phyloP scores from a whole-genome alignment of 2,113 vertebrate genomes.

The Fulmarus glacialis region DNA sequence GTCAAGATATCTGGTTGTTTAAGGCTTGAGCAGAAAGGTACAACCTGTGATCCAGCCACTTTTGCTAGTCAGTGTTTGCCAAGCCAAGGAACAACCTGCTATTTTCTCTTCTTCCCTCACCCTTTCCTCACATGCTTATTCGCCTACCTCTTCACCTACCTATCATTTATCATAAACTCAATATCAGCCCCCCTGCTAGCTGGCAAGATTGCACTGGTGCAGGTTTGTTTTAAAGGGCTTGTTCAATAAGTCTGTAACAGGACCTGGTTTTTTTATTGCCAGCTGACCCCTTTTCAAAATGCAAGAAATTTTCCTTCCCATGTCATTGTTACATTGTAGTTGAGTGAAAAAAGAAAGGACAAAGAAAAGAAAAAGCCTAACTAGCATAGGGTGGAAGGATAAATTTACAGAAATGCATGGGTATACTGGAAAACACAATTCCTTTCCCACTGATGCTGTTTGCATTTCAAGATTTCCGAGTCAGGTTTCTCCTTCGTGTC shows the following conservation, averaged over 20 bases:
- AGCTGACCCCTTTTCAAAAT: neutral
- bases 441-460: neutral
- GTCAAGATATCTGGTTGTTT: neutral
- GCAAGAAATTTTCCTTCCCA: neutral
- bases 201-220: neutral
- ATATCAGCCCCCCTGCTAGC: neutral
- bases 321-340: neutral
- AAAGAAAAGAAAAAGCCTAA: neutral
- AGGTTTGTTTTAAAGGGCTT: neutral
- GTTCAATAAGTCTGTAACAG: neutral
- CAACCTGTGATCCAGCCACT: neutral
- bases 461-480: neutral
- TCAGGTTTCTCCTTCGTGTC: neutral
- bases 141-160: neutral
- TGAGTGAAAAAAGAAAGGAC: neutral
- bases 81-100: neutral
- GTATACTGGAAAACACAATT: neutral
- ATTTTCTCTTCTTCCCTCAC: neutral
- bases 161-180: neutral
- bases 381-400: neutral
- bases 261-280: neutral
- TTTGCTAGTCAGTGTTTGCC: neutral
- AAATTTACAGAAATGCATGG: neutral
- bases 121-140: neutral
- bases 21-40: neutral